These are phyloP conservation scores for Glandiceps talaboti DNA, from an alignment of 53 echinoderm and acorn worm genomes.

Conservation along the genomic window DNA sequence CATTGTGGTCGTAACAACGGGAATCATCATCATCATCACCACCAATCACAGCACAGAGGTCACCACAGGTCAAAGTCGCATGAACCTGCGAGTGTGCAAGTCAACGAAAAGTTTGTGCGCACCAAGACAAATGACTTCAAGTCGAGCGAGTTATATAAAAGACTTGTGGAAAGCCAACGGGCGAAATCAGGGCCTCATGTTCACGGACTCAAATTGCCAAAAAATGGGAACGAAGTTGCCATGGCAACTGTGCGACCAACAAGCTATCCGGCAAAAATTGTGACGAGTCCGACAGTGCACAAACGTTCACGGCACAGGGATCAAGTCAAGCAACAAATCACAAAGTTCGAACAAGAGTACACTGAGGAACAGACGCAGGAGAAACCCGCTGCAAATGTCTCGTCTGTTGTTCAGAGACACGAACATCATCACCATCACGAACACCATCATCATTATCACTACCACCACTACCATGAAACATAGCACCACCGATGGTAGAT, in stretches of 20 bases:
- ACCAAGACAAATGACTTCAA: background rate
- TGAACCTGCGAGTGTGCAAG: slow-evolving; percentile 11
- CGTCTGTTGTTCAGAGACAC: slow-evolving; percentile 18
- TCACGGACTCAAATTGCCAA: background rate
- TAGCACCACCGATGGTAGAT: slow-evolving; percentile 1
- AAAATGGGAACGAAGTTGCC: background rate
- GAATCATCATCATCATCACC: slow-evolving; percentile 8
- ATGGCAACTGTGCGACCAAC: slow-evolving; percentile 8
- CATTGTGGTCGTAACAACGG: background rate
- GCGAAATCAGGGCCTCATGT: background rate
- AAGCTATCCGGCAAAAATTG: slow-evolving; percentile 26
- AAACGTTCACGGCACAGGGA: background rate
- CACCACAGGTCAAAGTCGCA: slow-evolving; percentile 33
- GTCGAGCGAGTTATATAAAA: background rate
- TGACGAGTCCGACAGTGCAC: slow-evolving; percentile 8
- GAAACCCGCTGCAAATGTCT: background rate
- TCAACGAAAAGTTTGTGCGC: background rate
- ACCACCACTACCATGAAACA: slow-evolving; percentile 64
- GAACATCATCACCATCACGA: slow-evolving; percentile 84
- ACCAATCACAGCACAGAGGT: slow-evolving; percentile 23
- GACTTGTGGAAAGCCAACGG: background rate
- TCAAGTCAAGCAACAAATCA: background rate
- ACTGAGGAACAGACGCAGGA: background rate
- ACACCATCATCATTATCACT: slow-evolving; percentile 83
- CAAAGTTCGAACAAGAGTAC: background rate